Conservation (phyloP, 2,113 vertebrate species). For the Anoplopoma fimbria region DNA sequence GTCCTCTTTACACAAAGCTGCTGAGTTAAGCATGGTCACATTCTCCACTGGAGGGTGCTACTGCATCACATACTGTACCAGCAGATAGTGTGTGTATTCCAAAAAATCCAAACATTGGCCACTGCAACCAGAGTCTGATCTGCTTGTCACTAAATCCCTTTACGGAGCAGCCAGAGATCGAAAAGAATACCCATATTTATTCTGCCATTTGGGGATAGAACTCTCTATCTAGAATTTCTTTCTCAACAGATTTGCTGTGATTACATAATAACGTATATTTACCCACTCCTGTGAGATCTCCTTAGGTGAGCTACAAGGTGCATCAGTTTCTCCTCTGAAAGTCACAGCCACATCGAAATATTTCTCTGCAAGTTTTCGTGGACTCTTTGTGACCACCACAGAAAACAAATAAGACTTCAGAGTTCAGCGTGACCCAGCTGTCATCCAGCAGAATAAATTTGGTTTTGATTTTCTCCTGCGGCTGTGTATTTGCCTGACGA, state of each 20-base stretch:
- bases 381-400: not conserved
- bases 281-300: constrained; percentile 17
- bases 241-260: not conserved
- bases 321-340: constrained; percentile 1
- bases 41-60: constrained; percentile 63
- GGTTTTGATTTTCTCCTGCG: constrained; percentile 2
- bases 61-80: not conserved
- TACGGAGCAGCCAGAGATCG: not conserved
- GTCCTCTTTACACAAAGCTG: not conserved
- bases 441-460: constrained; percentile 12
- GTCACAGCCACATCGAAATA: not conserved
- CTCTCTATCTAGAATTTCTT: not conserved
- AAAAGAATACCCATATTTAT: not conserved
- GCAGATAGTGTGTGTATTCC: not conserved
- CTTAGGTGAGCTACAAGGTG: not conserved
- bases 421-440: constrained; percentile 2
- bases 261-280: constrained; percentile 8
- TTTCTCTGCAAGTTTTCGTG: not conserved
- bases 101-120: constrained; percentile 13
- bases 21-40: not conserved
- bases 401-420: constrained; percentile 13
- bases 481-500: not conserved
- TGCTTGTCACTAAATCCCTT: not conserved
- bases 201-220: not conserved
- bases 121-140: not conserved